Evolutionary conservation across 1,140 invertebrate species (phyloP), one percentile per base, ranked within the genome.

Genomic region (Dendroctonus valens): DNA sequence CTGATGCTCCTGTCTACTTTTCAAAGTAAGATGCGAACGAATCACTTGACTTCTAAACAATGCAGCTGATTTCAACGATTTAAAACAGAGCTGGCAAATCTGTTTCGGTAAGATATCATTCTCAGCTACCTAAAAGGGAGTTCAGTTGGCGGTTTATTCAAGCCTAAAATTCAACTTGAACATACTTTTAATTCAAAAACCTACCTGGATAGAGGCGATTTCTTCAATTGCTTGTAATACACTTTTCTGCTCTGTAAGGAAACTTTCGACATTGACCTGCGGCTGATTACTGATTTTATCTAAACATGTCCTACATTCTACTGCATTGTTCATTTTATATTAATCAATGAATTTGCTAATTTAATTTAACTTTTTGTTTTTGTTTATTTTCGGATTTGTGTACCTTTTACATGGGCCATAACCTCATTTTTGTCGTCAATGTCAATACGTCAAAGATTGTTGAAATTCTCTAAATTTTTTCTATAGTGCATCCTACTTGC

Each of bases 181-280:
- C 12, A 9, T 44, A 11, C 5, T 46, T 9, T 3, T 9, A 46
- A 46, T 46, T 12, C 44, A 48, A 7, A n/a, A 59, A 38, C 41
- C 11, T 65, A 66, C 64, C 57, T 66, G 26, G 53, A 66, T 66
- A 11, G 53, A 57, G 48, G 64, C 64, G 5, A 66, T 38, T 66
- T 66, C 55, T 53, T 59, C 41, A 42, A 66, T 66, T 14, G 42
- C 49, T 44, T 66, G 64, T 59, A 52, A 59, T 26, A 66, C 14
- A 12, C 39, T 53, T 52, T 66, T 52, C 14, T 66, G 44, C 3
- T 44, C 41, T 38, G 39, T 26, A 37, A 66, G 7, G 42, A 38
- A 52, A 37, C 55, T 59, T 66, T 66, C 48, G 8, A 66, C 15
- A 12, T 59, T 51, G 7, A 66, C 41, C 11, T 44, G 5, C n/a